phyloP scores from a whole-genome alignment of 2,888 invertebrate genomes.

The Drosophila engyochracea region DNA sequence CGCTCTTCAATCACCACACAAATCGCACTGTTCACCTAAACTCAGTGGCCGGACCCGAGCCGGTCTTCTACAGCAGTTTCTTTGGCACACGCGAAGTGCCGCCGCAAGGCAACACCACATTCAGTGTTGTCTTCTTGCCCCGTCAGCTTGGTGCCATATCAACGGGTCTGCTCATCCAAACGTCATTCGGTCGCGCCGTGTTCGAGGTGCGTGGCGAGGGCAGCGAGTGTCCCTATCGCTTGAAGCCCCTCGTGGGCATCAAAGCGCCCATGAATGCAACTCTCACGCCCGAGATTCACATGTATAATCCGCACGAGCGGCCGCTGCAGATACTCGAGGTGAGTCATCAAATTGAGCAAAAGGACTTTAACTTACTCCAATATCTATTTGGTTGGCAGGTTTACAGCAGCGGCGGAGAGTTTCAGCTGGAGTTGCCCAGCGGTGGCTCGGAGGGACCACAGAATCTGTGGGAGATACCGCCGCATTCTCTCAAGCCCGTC shows the following conservation, averaged over 20 bases:
- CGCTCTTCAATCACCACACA: slow-evolving; percentile 93
- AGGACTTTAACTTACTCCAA: no score
- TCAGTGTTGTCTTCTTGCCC: slow-evolving; percentile 98
- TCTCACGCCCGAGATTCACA: slow-evolving; percentile 94
- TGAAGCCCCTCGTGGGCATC: slow-evolving; percentile 95
- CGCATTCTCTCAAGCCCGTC: slow-evolving; percentile 94
- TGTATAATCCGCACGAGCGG: slow-evolving; percentile 97
- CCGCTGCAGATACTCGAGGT: slow-evolving; percentile 94
- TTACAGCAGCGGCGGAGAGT: slow-evolving; percentile 95
- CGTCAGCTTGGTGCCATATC: slow-evolving; percentile 95
- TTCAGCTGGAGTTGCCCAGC: slow-evolving; percentile 93
- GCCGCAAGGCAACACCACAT: slow-evolving; percentile 96
- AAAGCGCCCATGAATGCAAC: slow-evolving; percentile 96
- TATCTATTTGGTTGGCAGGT: slow-evolving; percentile 85
- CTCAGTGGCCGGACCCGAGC: slow-evolving; percentile 97
- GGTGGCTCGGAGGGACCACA: slow-evolving; percentile 92
- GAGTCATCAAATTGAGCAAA: slow-evolving; percentile 12
- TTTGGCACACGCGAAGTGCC: slow-evolving; percentile 98
- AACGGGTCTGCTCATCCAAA: slow-evolving; percentile 96
- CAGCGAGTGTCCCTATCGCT: slow-evolving; percentile 94
- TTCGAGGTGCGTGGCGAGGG: slow-evolving; percentile 95
- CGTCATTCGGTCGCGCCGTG: slow-evolving; percentile 95
- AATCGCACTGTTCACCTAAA: slow-evolving; percentile 96
- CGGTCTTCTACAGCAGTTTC: slow-evolving; percentile 98
- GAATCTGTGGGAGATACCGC: slow-evolving; percentile 95